phyloP scores from a whole-genome alignment of 2,797 vertebrate species.

The Anguilla megastoma region DNA sequence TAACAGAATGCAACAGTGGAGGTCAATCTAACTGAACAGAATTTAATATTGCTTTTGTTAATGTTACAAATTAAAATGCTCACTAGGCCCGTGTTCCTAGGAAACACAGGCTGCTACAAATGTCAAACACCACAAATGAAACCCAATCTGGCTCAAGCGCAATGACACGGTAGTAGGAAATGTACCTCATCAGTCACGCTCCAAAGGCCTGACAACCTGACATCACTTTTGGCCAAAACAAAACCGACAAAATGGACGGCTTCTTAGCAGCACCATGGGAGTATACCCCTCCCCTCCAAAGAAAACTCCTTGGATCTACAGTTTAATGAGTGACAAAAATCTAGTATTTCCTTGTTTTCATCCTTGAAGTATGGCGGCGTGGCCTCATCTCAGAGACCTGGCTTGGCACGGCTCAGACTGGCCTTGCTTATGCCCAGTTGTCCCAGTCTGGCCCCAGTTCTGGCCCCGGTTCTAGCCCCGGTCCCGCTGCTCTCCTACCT shows the following conservation, averaged over 20 bases:
- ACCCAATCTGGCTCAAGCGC: background rate
- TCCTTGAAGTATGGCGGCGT: background rate
- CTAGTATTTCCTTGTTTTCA: background rate
- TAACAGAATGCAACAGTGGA: background rate
- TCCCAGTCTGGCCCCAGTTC: background rate
- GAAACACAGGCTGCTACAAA: too few species aligned
- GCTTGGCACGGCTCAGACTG: background rate
- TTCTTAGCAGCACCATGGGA: background rate
- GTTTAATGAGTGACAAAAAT: too few species aligned
- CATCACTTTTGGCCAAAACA: background rate
- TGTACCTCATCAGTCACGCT: background rate
- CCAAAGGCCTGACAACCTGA: background rate
- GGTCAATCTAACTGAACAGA: too few species aligned
- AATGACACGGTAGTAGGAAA: background rate
- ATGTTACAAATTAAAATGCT: too few species aligned
- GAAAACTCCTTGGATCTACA: too few species aligned
- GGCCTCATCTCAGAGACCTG: background rate
- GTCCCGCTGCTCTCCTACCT: slow-evolving; percentile 69
- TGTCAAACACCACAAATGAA: background rate
- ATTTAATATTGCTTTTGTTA: too few species aligned
- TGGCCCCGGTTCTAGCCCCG: background rate
- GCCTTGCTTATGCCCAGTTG: background rate
- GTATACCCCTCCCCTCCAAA: too few species aligned
- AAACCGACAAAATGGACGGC: background rate
- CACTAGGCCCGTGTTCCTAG: too few species aligned